Base-by-base conservation (phyloP, 1,140 invertebrate species). In the Platorchestia sp. region DNA sequence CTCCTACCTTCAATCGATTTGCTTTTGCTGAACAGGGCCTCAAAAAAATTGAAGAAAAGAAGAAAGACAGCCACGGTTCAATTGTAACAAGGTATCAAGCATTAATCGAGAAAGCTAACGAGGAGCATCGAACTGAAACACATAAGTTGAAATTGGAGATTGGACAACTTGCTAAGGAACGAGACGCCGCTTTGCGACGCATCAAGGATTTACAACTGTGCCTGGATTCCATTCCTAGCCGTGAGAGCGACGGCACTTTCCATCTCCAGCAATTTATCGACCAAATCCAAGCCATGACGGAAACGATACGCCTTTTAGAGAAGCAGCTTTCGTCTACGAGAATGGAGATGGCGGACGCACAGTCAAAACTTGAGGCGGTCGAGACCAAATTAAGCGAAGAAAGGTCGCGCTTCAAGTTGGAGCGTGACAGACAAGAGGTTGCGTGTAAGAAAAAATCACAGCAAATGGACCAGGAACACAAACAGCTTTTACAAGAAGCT, bases 271-370 rank as follows among this genome's bases (percentile, higher is more conserved):
- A 93, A 47, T 93, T 93, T 40, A 93, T 93, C 47, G 91, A 93
- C 45, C 91, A 93, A 93, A 93, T 93, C 44, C 91, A 93, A 47
- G 91, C 91, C 43, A 93, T 93, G 91, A 93, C 91, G 40, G 91
- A 93, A 93, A 93, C 91, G 45, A 44, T 93, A 7, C 91, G 91
- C 40, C 91, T 93, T 40, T 93, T 93, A 93, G 91, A 93, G 36
- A 93, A 93, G 40, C 91, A 93, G 45, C 91, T 93, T 27, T 93
- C 91, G 47, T 10, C 45, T 0, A 45, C 91, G 6, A 93, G 91
- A 47, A 93, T 93, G 10, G 91, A 93, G 45, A 47, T 44, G 45
- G 91, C 91, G 27, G 91, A 93, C 7, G 22, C 45, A 27, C 41
- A 93, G 44, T 45, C 91, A 40, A 45, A 93, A 44, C 43, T 93